Evolutionary conservation across 2,888 invertebrate genomes (phyloP).

Genomic region (Erebia aethiops): DNA sequence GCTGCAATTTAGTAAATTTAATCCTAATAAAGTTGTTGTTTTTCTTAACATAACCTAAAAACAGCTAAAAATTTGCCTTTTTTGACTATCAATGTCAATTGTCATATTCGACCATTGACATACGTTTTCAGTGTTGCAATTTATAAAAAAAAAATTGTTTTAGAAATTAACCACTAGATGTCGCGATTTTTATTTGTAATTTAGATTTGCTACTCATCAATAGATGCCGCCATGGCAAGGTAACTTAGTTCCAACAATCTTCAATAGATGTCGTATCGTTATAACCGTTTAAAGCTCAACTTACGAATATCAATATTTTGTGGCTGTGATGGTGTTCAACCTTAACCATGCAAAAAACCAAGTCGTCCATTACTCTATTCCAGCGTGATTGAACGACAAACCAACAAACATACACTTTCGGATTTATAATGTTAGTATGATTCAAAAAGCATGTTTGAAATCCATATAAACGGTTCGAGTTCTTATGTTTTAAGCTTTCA

Average conservation of each 20-base stretch:
- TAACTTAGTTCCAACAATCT: background rate
- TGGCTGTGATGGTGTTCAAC: too few species aligned
- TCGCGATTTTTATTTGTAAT: background rate
- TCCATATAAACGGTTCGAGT: too few species aligned
- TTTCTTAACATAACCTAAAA: constrained; percentile 41
- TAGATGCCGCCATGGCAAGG: constrained; percentile 23
- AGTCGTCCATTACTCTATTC: too few species aligned
- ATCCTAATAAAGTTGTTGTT: constrained; percentile 11
- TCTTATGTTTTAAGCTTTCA: too few species aligned
- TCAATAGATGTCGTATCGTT: background rate
- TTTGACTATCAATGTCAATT: constrained; percentile 6
- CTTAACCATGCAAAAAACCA: too few species aligned
- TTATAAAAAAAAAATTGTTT: background rate
- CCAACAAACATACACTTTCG: too few species aligned
- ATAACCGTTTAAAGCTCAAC: background rate
- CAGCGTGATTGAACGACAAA: too few species aligned
- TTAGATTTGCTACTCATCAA: constrained; percentile 11
- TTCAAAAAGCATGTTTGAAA: too few species aligned
- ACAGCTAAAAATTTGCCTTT: constrained; percentile 29
- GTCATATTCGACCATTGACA: constrained; percentile 3
- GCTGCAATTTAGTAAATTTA: constrained; percentile 11
- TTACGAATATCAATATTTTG: background rate
- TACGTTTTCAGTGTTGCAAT: background rate
- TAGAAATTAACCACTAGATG: background rate
- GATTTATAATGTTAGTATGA: too few species aligned